Evolutionary conservation across 2,888 invertebrate species (phyloP).

Genomic region (Octodonta nipae): DNA sequence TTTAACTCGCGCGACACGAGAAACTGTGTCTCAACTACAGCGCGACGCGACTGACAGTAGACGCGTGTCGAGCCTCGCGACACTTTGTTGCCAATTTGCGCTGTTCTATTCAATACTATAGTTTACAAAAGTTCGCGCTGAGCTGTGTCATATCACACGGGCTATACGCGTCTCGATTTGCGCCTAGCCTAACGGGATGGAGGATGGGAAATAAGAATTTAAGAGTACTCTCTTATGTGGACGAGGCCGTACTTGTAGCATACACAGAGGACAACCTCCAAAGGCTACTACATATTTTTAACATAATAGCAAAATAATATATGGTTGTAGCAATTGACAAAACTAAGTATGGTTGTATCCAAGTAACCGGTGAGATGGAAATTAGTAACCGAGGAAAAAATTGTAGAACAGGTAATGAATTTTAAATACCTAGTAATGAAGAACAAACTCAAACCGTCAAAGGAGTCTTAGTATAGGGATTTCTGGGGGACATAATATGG

Average conservation of each 20-base stretch:
- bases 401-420: not conserved
- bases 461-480: not conserved
- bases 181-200: not conserved
- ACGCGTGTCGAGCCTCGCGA: too few relatives aligned
- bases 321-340: not conserved
- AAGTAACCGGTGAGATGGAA: slow-evolving; percentile 1
- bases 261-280: slow-evolving; percentile 10
- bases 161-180: too few relatives aligned
- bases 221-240: slow-evolving; percentile 8
- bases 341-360: not conserved
- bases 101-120: too few relatives aligned
- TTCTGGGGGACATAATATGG: not conserved
- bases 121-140: too few relatives aligned
- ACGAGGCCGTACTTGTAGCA: slow-evolving; percentile 11
- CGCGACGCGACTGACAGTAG: too few relatives aligned
- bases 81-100: too few relatives aligned
- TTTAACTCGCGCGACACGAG: too few relatives aligned
- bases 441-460: not conserved
- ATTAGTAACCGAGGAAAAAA: not conserved
- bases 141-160: too few relatives aligned
- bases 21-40: too few relatives aligned
- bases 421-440: not conserved
- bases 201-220: not conserved
- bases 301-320: not conserved
- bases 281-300: slow-evolving; percentile 7